Conservation (phyloP, 2,888 invertebrate species). For the Fabriciana adippe region DNA sequence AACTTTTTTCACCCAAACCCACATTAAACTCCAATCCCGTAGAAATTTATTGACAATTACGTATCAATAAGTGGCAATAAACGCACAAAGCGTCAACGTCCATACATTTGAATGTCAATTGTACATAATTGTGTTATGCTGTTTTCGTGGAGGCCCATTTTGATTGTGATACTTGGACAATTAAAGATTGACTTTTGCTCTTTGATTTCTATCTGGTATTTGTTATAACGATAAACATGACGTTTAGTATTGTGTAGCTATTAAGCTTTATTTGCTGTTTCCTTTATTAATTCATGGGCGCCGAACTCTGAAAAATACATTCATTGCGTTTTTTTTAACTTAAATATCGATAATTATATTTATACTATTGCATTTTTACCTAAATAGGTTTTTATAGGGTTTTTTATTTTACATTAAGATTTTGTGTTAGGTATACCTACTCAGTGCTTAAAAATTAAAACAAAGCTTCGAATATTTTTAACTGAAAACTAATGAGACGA, state of each 20-base stretch:
- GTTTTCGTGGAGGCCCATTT: conserved; percentile 79
- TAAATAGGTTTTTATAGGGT: too few relatives aligned
- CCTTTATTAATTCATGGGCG: conserved; percentile 46
- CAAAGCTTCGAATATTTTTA: conserved; percentile 64
- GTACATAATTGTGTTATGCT: conserved; percentile 80
- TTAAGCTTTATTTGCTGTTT: conserved; percentile 61
- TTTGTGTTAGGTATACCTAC: too few relatives aligned
- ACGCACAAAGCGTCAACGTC: conserved; percentile 79
- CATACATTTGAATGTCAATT: conserved; percentile 82
- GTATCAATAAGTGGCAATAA: conserved; percentile 81
- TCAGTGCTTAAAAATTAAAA: conserved; percentile 61
- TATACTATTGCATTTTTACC: background rate
- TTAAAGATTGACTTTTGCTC: conserved; percentile 74
- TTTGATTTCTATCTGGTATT: conserved; percentile 67
- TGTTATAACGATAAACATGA: conserved; percentile 76
- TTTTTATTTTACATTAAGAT: too few relatives aligned
- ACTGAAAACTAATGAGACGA: conserved; percentile 77
- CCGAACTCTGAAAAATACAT: conserved; percentile 2
- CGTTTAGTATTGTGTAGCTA: conserved; percentile 65
- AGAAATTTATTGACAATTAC: conserved; percentile 83
- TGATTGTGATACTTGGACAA: conserved; percentile 75
- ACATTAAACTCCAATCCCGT: conserved; percentile 81
- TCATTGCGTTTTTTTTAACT: background rate
- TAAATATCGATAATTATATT: background rate
- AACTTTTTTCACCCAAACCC: conserved; percentile 82